Evolutionary conservation across 1,140 invertebrate species (phyloP), one percentile per base, ranked within the genome.

Genomic region (Drosophila pseudoananassae): DNA sequence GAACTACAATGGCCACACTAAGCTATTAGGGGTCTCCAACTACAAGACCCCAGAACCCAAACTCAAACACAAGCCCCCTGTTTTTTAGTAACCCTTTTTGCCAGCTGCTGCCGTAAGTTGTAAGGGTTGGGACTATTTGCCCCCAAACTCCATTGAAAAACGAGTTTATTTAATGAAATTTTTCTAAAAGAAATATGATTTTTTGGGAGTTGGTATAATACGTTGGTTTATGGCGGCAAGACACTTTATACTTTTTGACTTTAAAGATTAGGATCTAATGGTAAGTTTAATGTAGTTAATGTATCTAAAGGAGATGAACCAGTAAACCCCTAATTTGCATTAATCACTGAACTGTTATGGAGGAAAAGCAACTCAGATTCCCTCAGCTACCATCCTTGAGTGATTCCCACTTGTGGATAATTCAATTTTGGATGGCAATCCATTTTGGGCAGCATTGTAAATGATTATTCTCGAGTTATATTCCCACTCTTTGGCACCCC

Each of bases 371-470:
- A 47, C 63, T 40, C 45, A 47, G 23, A 49, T 69, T 69, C 49
- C 61, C 63, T n/a, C 6, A 64, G 17, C 61, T 14, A n/a, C 54
- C 31, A 68, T 25, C 63, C 64, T 40, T 54, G 78, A 33, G 25
- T 60, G 75, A 51, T 46, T 83, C 70, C 54, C 61, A 78, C 73
- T 83, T 61, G 52, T 51, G 72, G 70, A 79, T 79, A 82, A 77
- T 72, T 75, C 63, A 47, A 74, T 79, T 84, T 77, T 54, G 73
- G 49, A 87, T 74, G 72, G 75, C 73, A 77, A 69, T 81, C 82
- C 79, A 87, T 87, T 84, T 81, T 66, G 63, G 73, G 77, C 76
- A 68, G 58, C 82, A 87, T 77, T 84, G 78, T 77, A 77, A 84
- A 87, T 87, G 82, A 84, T 84, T 84, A 81, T 60, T 65, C 76